Conservation (phyloP, 2,888 invertebrate genomes). For the Subacronicta megacephala region DNA sequence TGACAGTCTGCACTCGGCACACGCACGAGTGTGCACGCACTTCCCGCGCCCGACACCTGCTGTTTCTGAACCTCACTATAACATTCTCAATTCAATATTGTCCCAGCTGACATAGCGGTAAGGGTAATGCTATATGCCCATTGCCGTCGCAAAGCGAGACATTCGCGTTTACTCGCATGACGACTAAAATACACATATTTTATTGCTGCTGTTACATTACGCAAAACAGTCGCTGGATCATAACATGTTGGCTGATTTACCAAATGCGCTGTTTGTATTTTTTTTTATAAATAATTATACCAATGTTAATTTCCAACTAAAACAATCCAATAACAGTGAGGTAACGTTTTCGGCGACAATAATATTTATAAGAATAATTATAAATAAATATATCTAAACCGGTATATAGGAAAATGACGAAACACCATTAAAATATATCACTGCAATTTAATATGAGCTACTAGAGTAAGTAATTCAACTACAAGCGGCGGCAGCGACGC, state of each 20-base stretch:
- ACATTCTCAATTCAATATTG: no score
- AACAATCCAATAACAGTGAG: conserved; percentile 25
- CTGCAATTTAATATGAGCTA: conserved; percentile 62
- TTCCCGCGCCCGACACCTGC: no score
- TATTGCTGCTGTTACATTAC: conserved; percentile 6
- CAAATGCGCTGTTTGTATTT: conserved; percentile 2
- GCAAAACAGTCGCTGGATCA: background rate
- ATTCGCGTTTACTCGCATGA: background rate
- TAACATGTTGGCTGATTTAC: background rate
- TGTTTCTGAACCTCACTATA: no score
- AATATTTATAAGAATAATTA: conserved; percentile 24
- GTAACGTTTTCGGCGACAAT: conserved; percentile 42
- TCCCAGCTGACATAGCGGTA: no score
- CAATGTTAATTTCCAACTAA: conserved; percentile 14
- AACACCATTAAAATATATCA: conserved; percentile 52
- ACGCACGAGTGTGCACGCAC: no score
- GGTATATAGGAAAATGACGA: conserved; percentile 31
- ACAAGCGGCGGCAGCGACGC: conserved; percentile 14
- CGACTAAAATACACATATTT: no score
- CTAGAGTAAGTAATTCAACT: conserved; percentile 49
- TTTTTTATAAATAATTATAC: conserved; percentile 9
- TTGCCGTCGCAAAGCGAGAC: background rate
- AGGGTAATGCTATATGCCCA: no score
- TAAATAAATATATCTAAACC: conserved; percentile 39
- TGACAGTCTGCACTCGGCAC: no score